These are phyloP conservation scores for Cyanocitta stelleri DNA, from an alignment of 2,113 vertebrate species.

Conservation along the genomic window DNA sequence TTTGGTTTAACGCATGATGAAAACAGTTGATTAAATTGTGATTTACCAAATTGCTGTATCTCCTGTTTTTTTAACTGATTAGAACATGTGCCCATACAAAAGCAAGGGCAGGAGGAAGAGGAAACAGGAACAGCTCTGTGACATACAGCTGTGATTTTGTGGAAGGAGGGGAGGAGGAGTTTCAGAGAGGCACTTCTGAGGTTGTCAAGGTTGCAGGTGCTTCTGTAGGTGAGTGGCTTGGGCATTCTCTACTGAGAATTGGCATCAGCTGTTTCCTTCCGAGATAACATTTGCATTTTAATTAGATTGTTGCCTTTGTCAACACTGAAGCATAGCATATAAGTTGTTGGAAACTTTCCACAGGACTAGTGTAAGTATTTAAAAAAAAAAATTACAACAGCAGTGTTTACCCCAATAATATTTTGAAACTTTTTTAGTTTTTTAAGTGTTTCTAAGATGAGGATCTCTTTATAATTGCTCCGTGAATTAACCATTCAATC, in stretches of 20 bases:
- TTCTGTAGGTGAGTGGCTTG: not conserved
- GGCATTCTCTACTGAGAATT: not conserved
- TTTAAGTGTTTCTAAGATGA: not conserved
- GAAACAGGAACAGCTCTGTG: not conserved
- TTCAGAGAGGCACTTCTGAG: not conserved
- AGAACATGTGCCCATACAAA: not conserved
- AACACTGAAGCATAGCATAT: not conserved
- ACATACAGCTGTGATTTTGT: not conserved
- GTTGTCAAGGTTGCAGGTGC: constrained; percentile 20
- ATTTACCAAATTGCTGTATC: not conserved
- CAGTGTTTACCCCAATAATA: not conserved
- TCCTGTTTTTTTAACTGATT: not conserved
- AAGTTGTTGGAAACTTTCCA: not conserved
- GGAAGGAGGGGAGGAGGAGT: not conserved
- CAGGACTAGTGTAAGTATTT: not conserved
- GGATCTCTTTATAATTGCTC: not conserved
- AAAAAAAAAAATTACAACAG: not conserved
- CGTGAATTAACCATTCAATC: not conserved
- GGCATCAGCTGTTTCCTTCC: not conserved
- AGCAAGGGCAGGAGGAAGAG: not conserved
- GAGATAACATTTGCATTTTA: constrained; percentile 8
- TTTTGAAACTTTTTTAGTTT: not conserved
- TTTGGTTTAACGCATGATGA: not conserved
- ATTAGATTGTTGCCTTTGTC: constrained; percentile 6
- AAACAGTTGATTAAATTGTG: not conserved